phyloP scores from a whole-genome alignment of 2,797 vertebrate species.

The Mus spretus region DNA sequence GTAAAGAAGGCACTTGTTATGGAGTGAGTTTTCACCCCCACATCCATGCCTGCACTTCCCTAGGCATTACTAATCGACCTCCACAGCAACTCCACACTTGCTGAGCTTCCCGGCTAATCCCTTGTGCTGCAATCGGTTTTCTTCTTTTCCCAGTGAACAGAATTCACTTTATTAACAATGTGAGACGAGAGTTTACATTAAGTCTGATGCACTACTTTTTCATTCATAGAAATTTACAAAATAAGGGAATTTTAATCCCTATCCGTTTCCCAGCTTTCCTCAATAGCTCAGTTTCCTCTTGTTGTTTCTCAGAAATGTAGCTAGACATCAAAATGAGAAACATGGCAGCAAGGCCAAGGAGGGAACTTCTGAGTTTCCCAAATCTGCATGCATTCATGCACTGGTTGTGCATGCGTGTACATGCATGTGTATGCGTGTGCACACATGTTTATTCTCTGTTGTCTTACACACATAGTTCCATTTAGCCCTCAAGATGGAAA shows the following conservation, averaged over 20 bases:
- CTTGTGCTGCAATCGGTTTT: background rate
- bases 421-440: accelerated
- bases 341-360: background rate
- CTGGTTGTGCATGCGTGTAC: background rate
- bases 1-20: too few species aligned
- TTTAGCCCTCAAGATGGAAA: background rate
- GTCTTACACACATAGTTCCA: background rate
- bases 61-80: background rate
- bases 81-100: background rate
- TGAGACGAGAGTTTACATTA: background rate
- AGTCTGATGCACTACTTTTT: background rate
- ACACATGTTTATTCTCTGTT: background rate
- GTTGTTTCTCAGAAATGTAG: background rate
- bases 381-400: background rate
- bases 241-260: background rate
- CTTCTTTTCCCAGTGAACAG: background rate
- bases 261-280: background rate
- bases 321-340: background rate
- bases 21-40: background rate
- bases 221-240: background rate
- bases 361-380: background rate
- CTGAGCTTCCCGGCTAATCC: background rate
- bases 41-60: background rate
- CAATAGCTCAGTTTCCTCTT: background rate
- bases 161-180: background rate